Evolutionary conservation across 2,797 vertebrate genomes (phyloP).

Genomic region (Sciurus vulgaris): DNA sequence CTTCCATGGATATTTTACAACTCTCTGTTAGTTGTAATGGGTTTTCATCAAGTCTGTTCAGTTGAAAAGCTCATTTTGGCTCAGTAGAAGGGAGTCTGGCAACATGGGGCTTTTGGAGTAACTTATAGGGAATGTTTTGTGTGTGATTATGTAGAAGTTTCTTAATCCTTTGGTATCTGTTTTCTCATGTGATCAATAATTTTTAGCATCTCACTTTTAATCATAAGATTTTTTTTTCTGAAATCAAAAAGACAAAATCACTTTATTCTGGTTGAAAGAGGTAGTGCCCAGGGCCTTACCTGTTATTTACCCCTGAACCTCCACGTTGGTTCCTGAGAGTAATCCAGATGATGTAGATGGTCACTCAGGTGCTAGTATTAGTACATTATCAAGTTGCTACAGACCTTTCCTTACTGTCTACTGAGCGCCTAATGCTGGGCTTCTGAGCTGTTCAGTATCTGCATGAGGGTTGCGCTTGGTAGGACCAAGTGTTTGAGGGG

Average conservation of each 20-base stretch:
- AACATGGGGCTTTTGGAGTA: background rate
- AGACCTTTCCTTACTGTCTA: background rate
- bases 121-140: background rate
- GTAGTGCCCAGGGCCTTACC: background rate
- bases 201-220: background rate
- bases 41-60: background rate
- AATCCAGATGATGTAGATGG: too few relatives aligned
- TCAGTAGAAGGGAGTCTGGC: slow-evolving; percentile 22
- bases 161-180: background rate
- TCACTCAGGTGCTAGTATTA: too few relatives aligned
- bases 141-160: background rate
- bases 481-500: background rate
- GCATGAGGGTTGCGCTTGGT: background rate
- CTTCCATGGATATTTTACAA: background rate
- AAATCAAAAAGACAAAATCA: background rate
- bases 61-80: background rate
- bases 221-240: background rate
- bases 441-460: background rate
- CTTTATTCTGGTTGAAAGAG: background rate
- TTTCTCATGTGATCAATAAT: background rate
- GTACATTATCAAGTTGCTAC: too few relatives aligned
- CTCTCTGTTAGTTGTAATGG: background rate
- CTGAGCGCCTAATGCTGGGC: background rate
- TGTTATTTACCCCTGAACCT: background rate
- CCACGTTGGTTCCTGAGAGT: background rate